These are phyloP conservation scores for Scartelaos histophorus DNA, from an alignment of 2,113 vertebrate species.

Conservation along the genomic window DNA sequence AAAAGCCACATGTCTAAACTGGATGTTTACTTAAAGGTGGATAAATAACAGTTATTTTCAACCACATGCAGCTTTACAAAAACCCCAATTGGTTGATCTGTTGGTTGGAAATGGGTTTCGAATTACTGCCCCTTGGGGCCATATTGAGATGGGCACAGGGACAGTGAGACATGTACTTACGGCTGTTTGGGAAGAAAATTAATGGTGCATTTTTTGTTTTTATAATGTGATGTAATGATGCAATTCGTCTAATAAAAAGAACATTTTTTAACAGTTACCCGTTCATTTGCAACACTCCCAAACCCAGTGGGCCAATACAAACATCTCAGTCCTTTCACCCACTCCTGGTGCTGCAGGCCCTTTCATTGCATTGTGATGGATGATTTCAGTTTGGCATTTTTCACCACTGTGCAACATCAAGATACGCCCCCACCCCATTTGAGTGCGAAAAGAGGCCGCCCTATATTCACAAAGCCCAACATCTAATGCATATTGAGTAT, in stretches of 20 bases:
- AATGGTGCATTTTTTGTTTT: conserved; percentile 99
- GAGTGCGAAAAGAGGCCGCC: conserved; percentile 63
- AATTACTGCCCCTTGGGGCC: conserved; percentile 86
- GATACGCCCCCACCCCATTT: conserved; percentile 55
- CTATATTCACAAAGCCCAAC: conserved; percentile 66
- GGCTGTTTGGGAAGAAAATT: conserved; percentile 98
- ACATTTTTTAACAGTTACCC: conserved; percentile 86
- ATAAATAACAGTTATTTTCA: background rate
- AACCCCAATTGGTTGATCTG: conserved; percentile 83
- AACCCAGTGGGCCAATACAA: conserved; percentile 86
- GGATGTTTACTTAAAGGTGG: background rate
- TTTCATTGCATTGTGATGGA: conserved; percentile 78
- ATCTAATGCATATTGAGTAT: conserved; percentile 76
- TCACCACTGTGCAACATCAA: conserved; percentile 57
- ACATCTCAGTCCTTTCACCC: conserved; percentile 75
- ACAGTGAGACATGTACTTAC: conserved; percentile 92
- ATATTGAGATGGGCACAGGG: conserved; percentile 89
- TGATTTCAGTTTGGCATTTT: conserved; percentile 77
- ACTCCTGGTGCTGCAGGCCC: conserved; percentile 76
- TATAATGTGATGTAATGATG: conserved; percentile 99
- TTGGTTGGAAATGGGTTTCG: conserved; percentile 87
- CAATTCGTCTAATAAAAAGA: conserved; percentile 97
- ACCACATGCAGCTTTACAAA: background rate
- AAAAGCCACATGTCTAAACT: background rate
- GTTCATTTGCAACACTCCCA: conserved; percentile 69